phyloP scores from a whole-genome alignment of 2,888 invertebrate species.

The Hololepta plana region DNA sequence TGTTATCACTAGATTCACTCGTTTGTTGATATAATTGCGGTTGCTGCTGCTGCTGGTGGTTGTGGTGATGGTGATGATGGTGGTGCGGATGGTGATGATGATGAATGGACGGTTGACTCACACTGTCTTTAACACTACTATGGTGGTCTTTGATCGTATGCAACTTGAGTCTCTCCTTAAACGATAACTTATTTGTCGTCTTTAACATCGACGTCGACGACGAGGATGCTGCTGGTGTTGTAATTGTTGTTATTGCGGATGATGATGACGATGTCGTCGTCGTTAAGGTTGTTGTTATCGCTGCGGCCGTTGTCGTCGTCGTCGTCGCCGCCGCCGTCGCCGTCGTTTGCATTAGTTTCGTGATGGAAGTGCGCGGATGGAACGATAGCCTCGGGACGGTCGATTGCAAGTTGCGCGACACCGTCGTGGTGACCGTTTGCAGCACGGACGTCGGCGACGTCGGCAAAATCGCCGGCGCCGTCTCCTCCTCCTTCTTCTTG shows the following conservation, averaged over 20 bases:
- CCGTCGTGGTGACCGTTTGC: constrained; percentile 6
- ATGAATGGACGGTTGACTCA: constrained; percentile 8
- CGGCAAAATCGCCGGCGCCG: too few species aligned
- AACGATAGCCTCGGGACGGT: too few species aligned
- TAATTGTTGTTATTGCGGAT: constrained; percentile 9
- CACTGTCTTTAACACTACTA: not conserved
- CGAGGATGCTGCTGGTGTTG: constrained; percentile 9
- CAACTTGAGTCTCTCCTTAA: constrained; percentile 16
- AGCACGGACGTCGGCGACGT: constrained; percentile 16
- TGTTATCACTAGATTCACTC: constrained; percentile 15
- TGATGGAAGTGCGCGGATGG: too few species aligned
- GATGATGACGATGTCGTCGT: too few species aligned
- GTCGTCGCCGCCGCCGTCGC: constrained; percentile 11
- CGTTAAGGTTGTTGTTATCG: too few species aligned
- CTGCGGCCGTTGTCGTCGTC: constrained; percentile 5
- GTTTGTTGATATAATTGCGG: constrained; percentile 15
- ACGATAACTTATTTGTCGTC: constrained; percentile 20
- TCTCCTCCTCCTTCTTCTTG: constrained; percentile 56
- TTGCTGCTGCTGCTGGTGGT: constrained; percentile 9
- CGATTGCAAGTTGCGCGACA: too few species aligned
- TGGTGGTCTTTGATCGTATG: constrained; percentile 8
- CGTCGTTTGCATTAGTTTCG: too few species aligned
- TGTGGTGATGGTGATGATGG: constrained; percentile 12
- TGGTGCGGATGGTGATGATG: constrained; percentile 9
- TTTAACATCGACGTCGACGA: constrained; percentile 14